Percentiles rank a stretch among this genome's conserved stretches.
Conservation (phyloP, 2,888 invertebrate genomes). For the Rhamnusium bicolor region DNA sequence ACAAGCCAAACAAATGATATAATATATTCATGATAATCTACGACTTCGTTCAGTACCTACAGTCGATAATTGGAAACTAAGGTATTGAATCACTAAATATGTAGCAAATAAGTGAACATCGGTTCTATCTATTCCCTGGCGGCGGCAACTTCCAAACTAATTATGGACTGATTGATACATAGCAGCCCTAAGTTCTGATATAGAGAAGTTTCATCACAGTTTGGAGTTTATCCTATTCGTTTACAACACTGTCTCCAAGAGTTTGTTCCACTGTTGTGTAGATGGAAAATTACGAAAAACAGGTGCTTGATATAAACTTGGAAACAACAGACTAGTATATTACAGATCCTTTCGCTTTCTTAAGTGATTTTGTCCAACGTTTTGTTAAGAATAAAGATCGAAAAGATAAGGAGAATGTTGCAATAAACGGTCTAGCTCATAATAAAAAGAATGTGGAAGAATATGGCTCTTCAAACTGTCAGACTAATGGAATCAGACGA, state of each 20-base stretch:
- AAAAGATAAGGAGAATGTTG: conserved; percentile 27
- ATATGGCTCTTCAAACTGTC: conserved; percentile 19
- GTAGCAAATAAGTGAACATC: conserved; percentile 48
- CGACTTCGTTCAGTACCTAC: conserved; percentile 39
- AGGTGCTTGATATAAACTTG: conserved; percentile 26
- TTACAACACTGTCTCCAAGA: neutral
- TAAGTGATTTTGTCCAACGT: conserved; percentile 6
- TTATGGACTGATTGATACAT: conserved; percentile 61
- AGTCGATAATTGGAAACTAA: conserved; percentile 47
- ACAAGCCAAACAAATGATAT: neutral
- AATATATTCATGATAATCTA: conserved; percentile 42
- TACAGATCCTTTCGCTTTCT: conserved; percentile 5
- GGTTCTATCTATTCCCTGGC: conserved; percentile 48
- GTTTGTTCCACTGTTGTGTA: neutral
- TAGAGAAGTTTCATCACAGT: conserved; percentile 25
- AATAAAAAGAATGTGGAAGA: conserved; percentile 21
- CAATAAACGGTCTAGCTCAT: conserved; percentile 21
- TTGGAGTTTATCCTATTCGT: neutral
- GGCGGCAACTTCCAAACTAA: conserved; percentile 59
- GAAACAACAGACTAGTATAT: conserved; percentile 25
- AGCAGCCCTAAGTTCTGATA: conserved; percentile 14
- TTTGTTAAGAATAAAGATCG: conserved; percentile 28
- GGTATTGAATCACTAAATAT: conserved; percentile 44
- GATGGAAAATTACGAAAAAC: conserved; percentile 5
- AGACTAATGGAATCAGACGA: conserved; percentile 28